Evolutionary conservation across 1,140 invertebrate species (phyloP).

Genomic region (Trachymyrmex cornetzi): DNA sequence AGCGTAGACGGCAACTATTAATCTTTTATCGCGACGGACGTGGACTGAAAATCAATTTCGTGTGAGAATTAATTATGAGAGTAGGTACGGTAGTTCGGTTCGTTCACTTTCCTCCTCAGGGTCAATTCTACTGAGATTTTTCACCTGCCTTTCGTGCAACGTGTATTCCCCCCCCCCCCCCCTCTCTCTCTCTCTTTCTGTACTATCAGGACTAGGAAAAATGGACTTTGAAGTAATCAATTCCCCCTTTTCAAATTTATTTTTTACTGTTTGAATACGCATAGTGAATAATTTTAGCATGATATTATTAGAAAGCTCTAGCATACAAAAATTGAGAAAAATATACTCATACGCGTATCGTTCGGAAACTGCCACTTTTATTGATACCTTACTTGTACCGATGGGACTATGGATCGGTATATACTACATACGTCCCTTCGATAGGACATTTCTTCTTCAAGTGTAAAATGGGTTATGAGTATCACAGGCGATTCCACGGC

Average conservation of each 20-base stretch:
- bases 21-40: slow-evolving; percentile 59
- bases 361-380: background rate
- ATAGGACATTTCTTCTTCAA: slow-evolving; percentile 54
- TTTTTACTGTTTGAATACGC: background rate
- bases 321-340: background rate
- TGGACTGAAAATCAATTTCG: slow-evolving; percentile 53
- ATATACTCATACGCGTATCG: background rate
- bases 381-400: background rate
- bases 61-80: slow-evolving; percentile 60
- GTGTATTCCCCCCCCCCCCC: background rate
- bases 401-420: background rate
- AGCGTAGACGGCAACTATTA: slow-evolving; percentile 55
- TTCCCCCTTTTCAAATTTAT: background rate
- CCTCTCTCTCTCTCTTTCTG: background rate
- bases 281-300: background rate
- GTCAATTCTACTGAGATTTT: slow-evolving; percentile 43
- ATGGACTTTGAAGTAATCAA: background rate
- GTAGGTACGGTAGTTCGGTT: slow-evolving; percentile 8
- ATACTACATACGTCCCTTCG: background rate
- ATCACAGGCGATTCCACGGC: slow-evolving; percentile 55
- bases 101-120: slow-evolving; percentile 32
- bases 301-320: background rate
- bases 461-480: slow-evolving; percentile 76
- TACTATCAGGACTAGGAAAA: background rate
- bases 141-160: slow-evolving; percentile 18